Conservation (phyloP, 2,113 vertebrate species). For the Meriones unguiculatus region DNA sequence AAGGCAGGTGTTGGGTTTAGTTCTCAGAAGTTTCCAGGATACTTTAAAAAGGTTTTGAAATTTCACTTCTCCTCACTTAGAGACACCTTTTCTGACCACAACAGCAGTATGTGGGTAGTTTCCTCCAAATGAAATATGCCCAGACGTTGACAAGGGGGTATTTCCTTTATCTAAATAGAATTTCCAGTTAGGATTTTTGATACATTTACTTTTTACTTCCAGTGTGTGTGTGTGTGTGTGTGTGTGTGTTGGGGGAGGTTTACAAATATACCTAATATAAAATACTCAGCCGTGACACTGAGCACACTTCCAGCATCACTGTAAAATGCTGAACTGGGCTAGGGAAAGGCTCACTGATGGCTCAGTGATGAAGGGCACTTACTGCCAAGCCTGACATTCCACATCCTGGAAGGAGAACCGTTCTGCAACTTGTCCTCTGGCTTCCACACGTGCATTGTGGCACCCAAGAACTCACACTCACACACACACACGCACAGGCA, state of each 20-base stretch:
- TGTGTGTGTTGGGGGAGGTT: background rate
- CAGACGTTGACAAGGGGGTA: background rate
- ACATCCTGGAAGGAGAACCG: background rate
- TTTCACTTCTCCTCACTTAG: background rate
- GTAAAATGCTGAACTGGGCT: background rate
- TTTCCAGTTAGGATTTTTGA: slow-evolving; percentile 33
- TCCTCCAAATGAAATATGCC: background rate
- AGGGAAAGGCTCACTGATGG: background rate
- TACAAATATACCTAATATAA: slow-evolving; percentile 16
- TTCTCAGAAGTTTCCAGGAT: slow-evolving; percentile 38
- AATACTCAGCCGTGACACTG: background rate
- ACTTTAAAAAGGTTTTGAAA: background rate
- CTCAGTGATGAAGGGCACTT: background rate
- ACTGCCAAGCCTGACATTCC: background rate
- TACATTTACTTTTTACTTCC: background rate
- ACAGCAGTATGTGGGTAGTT: background rate
- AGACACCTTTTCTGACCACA: slow-evolving; percentile 35
- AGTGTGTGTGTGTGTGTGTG: too few relatives aligned
- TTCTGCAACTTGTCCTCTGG: background rate
- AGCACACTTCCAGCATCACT: background rate
- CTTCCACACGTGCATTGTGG: background rate
- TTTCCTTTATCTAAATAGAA: slow-evolving; percentile 45
- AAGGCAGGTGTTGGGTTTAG: background rate
- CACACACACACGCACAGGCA: too few relatives aligned
- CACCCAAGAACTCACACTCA: too few relatives aligned